These are phyloP conservation scores for Apamea anceps DNA, from an alignment of 2,888 invertebrate species.

Conservation along the genomic window DNA sequence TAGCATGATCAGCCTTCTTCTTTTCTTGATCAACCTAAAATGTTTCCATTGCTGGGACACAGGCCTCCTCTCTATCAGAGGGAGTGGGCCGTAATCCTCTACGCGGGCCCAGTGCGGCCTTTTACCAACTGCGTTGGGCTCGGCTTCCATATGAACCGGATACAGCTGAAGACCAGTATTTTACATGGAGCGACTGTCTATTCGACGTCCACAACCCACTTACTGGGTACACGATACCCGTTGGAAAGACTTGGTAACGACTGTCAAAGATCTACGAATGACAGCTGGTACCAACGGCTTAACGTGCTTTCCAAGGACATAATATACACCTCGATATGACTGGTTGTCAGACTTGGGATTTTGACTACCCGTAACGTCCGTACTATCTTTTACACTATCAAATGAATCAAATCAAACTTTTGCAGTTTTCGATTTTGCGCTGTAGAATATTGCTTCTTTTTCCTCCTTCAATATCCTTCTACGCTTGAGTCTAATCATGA, in stretches of 20 bases:
- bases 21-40: too few species aligned
- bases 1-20: neutral
- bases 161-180: neutral
- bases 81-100: too few species aligned
- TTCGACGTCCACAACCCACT: too few species aligned
- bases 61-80: too few species aligned
- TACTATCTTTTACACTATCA: neutral
- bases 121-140: neutral
- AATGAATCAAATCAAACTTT: neutral
- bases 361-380: neutral
- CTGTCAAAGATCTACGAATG: neutral
- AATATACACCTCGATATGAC: neutral
- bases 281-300: neutral
- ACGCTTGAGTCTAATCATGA: neutral
- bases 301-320: neutral
- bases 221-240: too few species aligned
- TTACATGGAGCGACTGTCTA: too few species aligned
- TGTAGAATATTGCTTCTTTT: neutral
- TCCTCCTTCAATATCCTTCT: conserved; percentile 21
- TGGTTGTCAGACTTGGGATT: neutral
- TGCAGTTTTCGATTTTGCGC: neutral
- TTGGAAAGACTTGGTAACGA: neutral
- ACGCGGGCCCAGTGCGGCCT: too few species aligned
- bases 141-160: neutral
- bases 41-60: neutral